Percentiles rank a stretch among this genome's conserved stretches.
Evolutionary conservation across 2,888 invertebrate genomes (phyloP).

Genomic region (Pollenia angustigena): DNA sequence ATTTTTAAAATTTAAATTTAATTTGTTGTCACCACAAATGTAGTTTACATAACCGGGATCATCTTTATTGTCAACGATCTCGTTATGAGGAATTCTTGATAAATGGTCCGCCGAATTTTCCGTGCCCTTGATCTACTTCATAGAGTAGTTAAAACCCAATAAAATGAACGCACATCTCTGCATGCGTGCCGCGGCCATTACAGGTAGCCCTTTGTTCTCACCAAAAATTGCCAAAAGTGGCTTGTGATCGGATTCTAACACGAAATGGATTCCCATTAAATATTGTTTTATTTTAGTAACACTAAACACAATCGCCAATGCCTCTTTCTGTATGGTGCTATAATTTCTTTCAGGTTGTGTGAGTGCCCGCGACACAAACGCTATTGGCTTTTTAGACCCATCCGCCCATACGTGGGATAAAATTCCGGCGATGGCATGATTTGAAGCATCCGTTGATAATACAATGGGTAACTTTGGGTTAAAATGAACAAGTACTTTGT

Average conservation of each 20-base stretch:
- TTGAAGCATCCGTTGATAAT: constrained; percentile 74
- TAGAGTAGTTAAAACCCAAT: constrained; percentile 53
- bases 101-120: too few relatives aligned
- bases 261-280: too few relatives aligned
- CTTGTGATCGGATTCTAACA: too few relatives aligned
- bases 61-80: too few relatives aligned
- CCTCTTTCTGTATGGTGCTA: constrained; percentile 50
- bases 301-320: constrained; percentile 56
- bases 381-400: constrained; percentile 64
- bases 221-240: constrained; percentile 59
- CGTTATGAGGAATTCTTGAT: too few relatives aligned
- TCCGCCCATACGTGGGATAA: constrained; percentile 59
- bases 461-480: constrained; percentile 68
- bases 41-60: too few relatives aligned
- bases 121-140: too few relatives aligned
- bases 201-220: constrained; percentile 39
- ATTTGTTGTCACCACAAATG: too few relatives aligned
- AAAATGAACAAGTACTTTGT: constrained; percentile 72
- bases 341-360: constrained; percentile 68
- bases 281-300: too few relatives aligned
- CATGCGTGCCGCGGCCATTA: constrained; percentile 40
- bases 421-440: constrained; percentile 65
- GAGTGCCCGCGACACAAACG: constrained; percentile 71
- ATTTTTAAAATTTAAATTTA: too few relatives aligned
- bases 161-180: constrained; percentile 54